Base-by-base conservation (phyloP, 2,113 vertebrate species). In the Etheostoma spectabile region DNA sequence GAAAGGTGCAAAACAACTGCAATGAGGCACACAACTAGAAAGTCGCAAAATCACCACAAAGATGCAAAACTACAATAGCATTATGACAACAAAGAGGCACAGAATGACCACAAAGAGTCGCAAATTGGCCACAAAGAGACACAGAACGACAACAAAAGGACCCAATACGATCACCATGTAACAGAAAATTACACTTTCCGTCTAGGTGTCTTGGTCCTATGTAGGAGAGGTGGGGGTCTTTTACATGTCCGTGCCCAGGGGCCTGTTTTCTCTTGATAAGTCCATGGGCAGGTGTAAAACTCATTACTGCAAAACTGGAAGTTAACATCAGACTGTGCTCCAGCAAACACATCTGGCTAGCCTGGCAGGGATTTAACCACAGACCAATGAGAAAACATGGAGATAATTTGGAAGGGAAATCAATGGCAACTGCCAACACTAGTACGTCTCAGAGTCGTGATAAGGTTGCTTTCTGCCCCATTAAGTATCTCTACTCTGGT, bases 361-460 rank as follows among this genome's bases (percentile, higher is more conserved):
- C 33, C 76, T 83, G 84, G 82, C 81, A 78, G 22, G 15, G 12
- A 66, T 33, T 70, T 55, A 38, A 64, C 30, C 6, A 13, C 78
- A 69, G 42, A 86, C 72, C 65, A 59, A 7, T 68, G 72, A 86
- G 74, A 86, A 70, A 79, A 87, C 80, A 77, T 79, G 65, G 69
- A 84, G 67, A 77, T 86, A 18, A 87, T 84, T 84, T 90, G 59
- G 75, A 83, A 52, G 48, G 70, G 46, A 87, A 92, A 92, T 90
- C 85, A 48, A 86, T 79, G 22, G 33, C 62, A 64, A 68, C 63
- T 80, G 85, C 88, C 85, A 90, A 79, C 77, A 70, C 66, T 6
- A 64, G 71, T 87, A 42, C 74, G 66, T 70, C 62, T 67, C 38
- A 6, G 72, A 86, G 78, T 82, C 74, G 53, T 84, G 83, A 88